Evolutionary conservation across 2,113 vertebrate genomes (phyloP), one percentile per base, ranked within the genome.

Genomic region (Solenodon paradoxus): DNA sequence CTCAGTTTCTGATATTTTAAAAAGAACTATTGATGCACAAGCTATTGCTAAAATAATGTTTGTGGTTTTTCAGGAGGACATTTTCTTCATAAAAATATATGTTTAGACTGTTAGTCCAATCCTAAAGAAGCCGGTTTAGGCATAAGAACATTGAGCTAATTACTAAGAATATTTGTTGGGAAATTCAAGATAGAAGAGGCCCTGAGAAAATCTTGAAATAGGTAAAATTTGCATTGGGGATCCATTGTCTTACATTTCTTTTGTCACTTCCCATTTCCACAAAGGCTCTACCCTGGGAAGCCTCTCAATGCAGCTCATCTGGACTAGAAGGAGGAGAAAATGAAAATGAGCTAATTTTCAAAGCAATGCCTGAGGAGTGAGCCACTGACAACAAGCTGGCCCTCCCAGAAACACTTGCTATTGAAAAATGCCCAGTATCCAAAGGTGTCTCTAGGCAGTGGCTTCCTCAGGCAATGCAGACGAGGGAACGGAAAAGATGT

Each of bases 181-280:
- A 92, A 93, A 80, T 66, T 72, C n/a, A 88, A 82, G 35, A 61
- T 92, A 79, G 28, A 59, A 81, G 35, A 88, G 22, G 61, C 32
- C 11, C 11, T 68, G 49, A 15, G 55, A 49, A 69, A 42, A 5
- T 74, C 61, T 51, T 63, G 24, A 79, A 88, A 85, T 30, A 71
- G 59, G 45, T 57, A 24, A 74, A 38, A 28, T 88, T 35, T 88
- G 20, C 47, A 42, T 77, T 61, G 81, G 8, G 63, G 40, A 63
- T 32, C 12, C 45, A 47, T 79, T 66, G 16, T 40, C 51, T 49
- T 63, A 5, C 72, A 57, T 71, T 75, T 69, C 81, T 72, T 30
- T 38, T 35, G 19, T 64, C 20, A 30, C 59, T 90, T 78, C 19
- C 11, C 20, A n/a, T 72, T 77, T 92, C 32, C 42, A n/a, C 24